Evolutionary conservation across 2,888 invertebrate species (phyloP), one percentile per base, ranked within the genome.

Genomic region (Tenthredo notha): DNA sequence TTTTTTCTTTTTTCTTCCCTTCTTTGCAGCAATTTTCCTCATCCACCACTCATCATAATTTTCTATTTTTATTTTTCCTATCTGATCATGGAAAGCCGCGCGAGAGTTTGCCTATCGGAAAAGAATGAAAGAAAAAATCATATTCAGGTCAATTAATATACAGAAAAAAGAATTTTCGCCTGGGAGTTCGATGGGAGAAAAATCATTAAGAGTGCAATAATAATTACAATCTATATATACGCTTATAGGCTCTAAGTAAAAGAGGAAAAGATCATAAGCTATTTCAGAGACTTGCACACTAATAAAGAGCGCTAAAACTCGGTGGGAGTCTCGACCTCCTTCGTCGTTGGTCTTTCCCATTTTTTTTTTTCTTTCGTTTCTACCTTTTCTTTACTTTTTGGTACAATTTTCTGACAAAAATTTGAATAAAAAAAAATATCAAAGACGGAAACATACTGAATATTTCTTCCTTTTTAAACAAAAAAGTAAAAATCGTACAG

Each of bases 251-350:
- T 54, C n/a, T 6, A n/a, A 7, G 6, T 54, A 1, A 54, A n/a
- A 7, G n/a, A n/a, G n/a, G n/a, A 7, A 54, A 54, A n/a, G n/a
- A 40, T 15, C 9, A 37, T 37, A 21, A 33, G 47, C 47, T 40
- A 47, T 37, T 21, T 75, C 21, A 6, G 25, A 54, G 50, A 40
- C 37, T 43, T 9, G 33, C 3, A 18, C 1, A n/a, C 40, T 37
- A 50, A 29, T 47, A 47, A 61, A 58, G 37, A 40, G 18, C 1
- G 10, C 61, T 54, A 15, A 58, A 50, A 61, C 80, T 80, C 80
- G 33, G 80, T 80, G 80, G 80, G 80, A 80, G 80, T 61, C 80
- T 50, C 33, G 37, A 58, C 12, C n/a, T 25, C 18, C 21, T 58
- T 50, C 61, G 58, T 21, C 43, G 77, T 77, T 80, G 43, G 80